Percentiles rank a stretch among this genome's conserved stretches.
Conservation (phyloP, 2,888 invertebrate species). For the Trisateles emortualis region DNA sequence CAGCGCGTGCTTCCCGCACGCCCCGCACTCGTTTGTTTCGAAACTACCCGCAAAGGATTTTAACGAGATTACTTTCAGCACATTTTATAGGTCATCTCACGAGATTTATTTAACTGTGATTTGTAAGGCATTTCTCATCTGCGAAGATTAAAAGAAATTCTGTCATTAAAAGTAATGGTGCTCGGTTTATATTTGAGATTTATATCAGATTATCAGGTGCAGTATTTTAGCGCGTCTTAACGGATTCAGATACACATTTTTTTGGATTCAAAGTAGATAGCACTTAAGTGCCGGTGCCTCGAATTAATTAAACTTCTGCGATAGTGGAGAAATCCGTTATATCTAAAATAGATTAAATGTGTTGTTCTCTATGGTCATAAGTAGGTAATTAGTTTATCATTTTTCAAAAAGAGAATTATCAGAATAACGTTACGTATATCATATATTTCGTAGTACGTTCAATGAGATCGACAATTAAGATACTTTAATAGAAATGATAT, state of each 20-base stretch:
- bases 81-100: slow-evolving; percentile 80
- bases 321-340: no score
- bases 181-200: slow-evolving; percentile 68
- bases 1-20: slow-evolving; percentile 10
- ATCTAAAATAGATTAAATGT: no score
- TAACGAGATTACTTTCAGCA: slow-evolving; percentile 78
- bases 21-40: slow-evolving; percentile 61
- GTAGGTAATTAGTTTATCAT: no score
- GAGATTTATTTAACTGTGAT: slow-evolving; percentile 79
- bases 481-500: slow-evolving; percentile 27
- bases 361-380: no score
- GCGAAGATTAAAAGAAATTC: slow-evolving; percentile 74
- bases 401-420: no score
- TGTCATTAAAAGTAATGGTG: slow-evolving; percentile 74
- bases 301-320: no score
- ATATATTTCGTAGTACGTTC: no score
- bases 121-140: slow-evolving; percentile 75
- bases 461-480: slow-evolving; percentile 11
- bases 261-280: no score
- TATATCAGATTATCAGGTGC: slow-evolving; percentile 62
- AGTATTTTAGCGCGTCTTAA: slow-evolving; percentile 35
- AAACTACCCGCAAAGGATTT: slow-evolving; percentile 81
- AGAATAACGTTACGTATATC: no score
- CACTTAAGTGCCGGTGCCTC: no score
- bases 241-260: slow-evolving; percentile 10